phyloP scores from a whole-genome alignment of 2,113 vertebrate species.

The Perca fluviatilis region DNA sequence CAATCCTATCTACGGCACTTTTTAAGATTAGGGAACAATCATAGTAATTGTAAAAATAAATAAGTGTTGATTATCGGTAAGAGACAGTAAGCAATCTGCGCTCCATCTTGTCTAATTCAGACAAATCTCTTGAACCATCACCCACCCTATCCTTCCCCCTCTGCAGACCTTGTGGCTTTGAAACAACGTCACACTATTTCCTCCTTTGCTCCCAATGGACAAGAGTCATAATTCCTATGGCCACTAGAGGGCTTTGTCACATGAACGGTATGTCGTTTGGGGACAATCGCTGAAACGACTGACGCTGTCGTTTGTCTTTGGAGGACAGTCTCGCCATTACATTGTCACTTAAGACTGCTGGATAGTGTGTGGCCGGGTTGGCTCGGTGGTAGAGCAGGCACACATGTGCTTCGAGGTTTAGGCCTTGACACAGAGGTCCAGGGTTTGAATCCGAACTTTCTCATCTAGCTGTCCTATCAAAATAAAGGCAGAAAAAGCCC shows the following conservation, averaged over 20 bases:
- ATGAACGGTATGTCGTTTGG: background rate
- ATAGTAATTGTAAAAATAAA: background rate
- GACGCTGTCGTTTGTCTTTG: background rate
- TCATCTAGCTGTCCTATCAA: no score
- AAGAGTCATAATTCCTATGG: background rate
- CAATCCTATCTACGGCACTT: no score
- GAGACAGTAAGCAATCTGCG: background rate
- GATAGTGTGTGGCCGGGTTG: background rate
- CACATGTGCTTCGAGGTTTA: no score
- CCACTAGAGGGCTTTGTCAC: background rate
- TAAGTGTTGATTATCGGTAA: background rate
- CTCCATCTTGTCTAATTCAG: background rate
- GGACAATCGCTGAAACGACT: background rate
- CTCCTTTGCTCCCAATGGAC: background rate
- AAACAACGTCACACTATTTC: background rate
- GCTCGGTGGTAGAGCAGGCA: no score
- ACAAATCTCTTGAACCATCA: no score
- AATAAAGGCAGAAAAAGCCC: no score
- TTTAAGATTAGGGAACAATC: background rate
- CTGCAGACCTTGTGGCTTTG: background rate
- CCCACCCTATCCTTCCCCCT: background rate
- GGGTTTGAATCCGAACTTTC: no score
- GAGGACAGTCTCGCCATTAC: background rate
- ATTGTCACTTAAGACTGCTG: conserved; percentile 7
- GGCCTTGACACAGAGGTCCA: no score